Base-by-base conservation (phyloP, 2,888 invertebrate species). In the Diplolepis rosae region DNA sequence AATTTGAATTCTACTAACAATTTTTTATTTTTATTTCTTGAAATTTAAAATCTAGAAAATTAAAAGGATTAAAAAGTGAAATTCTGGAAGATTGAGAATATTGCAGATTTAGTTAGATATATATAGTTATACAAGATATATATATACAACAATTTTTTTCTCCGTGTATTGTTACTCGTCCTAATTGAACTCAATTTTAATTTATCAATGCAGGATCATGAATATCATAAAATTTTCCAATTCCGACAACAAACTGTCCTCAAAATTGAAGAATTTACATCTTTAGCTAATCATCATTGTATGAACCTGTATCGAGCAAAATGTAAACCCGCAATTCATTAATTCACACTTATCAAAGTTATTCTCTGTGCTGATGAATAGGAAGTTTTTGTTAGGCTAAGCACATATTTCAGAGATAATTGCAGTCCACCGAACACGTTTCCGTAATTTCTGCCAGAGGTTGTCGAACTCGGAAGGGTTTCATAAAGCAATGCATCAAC, bases 351-450 rank as follows among this genome's bases (percentile, higher is more conserved):
- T 2, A 56, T 56, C 35, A 39, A 39, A 35, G 32, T 56, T 22
- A 48, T 48, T 48, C 48, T 48, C 22, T 22, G 48, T 48, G 22
- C 32, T 56, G 35, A 56, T 56, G 30, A 28, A 28, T n/a, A 30
- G 28, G 15, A 32, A 61, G 13, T 27, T 61, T 61, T 61, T 61
- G 39, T 61, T 39, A 39, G n/a, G 27, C 24, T 61, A n/a, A 61
- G 39, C 39, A n/a, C 39, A 39, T 61, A n/a, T 39, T 61, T 61
- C n/a, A 61, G 61, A 61, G 35, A 61, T 48, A 48, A 18, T 24
- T 61, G 27, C 9, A 61, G 39, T 61, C n/a, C 27, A n/a, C 61
- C 61, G n/a, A 39, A 61, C 61, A 61, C 61, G 61, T 61, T 61
- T 61, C 39, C 39, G 24, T 39, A 39, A 39, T 61, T 61, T 61